Evolutionary conservation across 2,888 invertebrate species (phyloP), one percentile per base, ranked within the genome.

Genomic region (Oscheius sp.): DNA sequence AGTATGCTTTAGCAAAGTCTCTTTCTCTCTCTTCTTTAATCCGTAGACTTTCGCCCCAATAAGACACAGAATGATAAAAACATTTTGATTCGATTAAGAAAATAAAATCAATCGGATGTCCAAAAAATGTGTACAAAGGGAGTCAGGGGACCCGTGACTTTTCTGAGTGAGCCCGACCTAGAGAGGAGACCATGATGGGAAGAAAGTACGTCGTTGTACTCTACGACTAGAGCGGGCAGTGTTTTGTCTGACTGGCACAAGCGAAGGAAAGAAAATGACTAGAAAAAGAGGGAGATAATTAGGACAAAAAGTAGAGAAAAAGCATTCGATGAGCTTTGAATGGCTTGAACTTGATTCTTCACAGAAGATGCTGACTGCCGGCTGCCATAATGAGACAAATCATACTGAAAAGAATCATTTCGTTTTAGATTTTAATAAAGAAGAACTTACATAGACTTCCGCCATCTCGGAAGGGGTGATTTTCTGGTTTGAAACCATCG

Each of bases 401-500:
- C 55, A 55, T 55, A 55, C 55, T 55, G 23, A 33, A 55, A 42
- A 20, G 4, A 42, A 17, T 3, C 12, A 12, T 42, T 37, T 15
- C 37, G 15, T 37, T 6, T 25, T 25, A 25, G 12, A 6, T 42
- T 42, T 27, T n/a, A 42, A 42, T 20, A n/a, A 4, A 23, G 33
- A 29, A n/a, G 29, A 27, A 55, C 55, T 55, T 20, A 55, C 55
- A 34, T n/a, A 34, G 23, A 55, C 55, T 8, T 29, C 48, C 5
- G 68, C 37, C 58, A 68, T 46, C 20, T 68, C 69, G 8, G 74
- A 46, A 10, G 84, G 84, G 65, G 82, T 83, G 65, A 82, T 74
- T n/a, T 73, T 75, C 23, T 78, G 67, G 8, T 76, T 72, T 1
- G 84, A 82, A 1, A 79, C 77, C 50, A 84, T 77, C 12, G 84